Evolutionary conservation across 2,113 vertebrate genomes (phyloP), one percentile per base, ranked within the genome.

Genomic region (Cathartes aura): DNA sequence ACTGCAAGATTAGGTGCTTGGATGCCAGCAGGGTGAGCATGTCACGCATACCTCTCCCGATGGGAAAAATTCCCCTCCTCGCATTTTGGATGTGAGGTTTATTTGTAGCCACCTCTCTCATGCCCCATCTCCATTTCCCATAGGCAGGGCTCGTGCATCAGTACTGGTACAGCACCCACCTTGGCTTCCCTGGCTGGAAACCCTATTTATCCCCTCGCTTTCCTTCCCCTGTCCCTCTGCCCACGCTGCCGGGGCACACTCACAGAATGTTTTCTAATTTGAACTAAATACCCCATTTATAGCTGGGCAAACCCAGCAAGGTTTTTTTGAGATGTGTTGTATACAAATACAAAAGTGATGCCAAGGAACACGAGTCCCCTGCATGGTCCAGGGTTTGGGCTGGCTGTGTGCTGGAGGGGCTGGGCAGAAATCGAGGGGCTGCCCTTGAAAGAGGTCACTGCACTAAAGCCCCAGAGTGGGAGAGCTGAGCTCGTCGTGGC

Each of bases 1-100:
- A 22, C 79, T 92, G 88, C 85, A 64, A 87, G 85, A 90, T 93
- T 78, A 92, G 90, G 88, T 87, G 92, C 73, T 66, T 8, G 26
- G 88, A 90, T 95, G 82, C 82, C 90, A 86, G 72, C 71, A 58
- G 86, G 71, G 88, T 38, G 63, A 95, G 85, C 29, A 14, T 2
- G 5, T 30, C 82, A 66, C 4, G 1, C 72, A 76, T 47, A 62
- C 71, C 72, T 89, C 29, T 48, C 63, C 23, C 0, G 0, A 34
- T 19, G 42, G 40, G 45, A 76, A 73, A 81, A 32, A 71, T 67
- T 82, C 50, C 71, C 29, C 59, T 78, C 53, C 66, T 66, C 10
- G 0, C 34, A 9, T 66, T 82, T 73, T 13, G 50, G 34, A 59
- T 59, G 6, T 9, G 26, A 45, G 12, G 9, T 76, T 84, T 58